Base-by-base conservation (phyloP, 2,797 vertebrate species). In the Knipowitschia caucasica region DNA sequence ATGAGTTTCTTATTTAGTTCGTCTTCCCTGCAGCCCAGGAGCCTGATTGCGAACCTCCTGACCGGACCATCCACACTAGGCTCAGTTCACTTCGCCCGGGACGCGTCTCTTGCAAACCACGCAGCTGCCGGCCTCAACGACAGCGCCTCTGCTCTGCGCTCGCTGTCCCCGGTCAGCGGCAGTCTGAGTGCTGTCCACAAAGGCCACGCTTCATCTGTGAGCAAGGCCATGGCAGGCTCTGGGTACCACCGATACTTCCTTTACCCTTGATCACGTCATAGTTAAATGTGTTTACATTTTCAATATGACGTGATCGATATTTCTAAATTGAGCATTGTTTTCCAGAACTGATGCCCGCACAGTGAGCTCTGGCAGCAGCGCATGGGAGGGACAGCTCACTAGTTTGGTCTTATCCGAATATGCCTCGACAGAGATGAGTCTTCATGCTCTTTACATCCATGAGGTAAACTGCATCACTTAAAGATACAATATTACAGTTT, bases 341-440 rank as follows among this genome's bases (percentile, higher is more conserved):
- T 51, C 4, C 10, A 98, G 95, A 46, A 91, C 92, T 0, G 96
- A 98, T 44, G 92, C 93, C 2, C 91, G 91, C 59, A 96, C 93
- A 0, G 89, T 94, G 76, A 99, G 31, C 45, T 38, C 81, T 12
- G 78, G 67, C 58, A 86, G 71, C 67, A 89, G 89, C 4, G 50
- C 82, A 1, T 81, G 93, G 96, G 96, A 98, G 80, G 95, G 94
- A 59, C 95, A 98, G 47, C 88, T 96, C 38, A 94, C 94, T 73
- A 99, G 96, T 84, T 80, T 96, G 86, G 89, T 97, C 65, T 88
- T 98, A 46, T 99, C 96, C 0, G 96, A 99, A 69, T 99, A 96
- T 0, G 95, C 97, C 7, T 98, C 92, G 0, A 92, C 94, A 0
- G 94, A 96, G 83, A 95, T 96, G 94, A 95, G 94, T 62, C 91